phyloP scores from a whole-genome alignment of 2,113 vertebrate species.

The Hyperoodon ampullatus region DNA sequence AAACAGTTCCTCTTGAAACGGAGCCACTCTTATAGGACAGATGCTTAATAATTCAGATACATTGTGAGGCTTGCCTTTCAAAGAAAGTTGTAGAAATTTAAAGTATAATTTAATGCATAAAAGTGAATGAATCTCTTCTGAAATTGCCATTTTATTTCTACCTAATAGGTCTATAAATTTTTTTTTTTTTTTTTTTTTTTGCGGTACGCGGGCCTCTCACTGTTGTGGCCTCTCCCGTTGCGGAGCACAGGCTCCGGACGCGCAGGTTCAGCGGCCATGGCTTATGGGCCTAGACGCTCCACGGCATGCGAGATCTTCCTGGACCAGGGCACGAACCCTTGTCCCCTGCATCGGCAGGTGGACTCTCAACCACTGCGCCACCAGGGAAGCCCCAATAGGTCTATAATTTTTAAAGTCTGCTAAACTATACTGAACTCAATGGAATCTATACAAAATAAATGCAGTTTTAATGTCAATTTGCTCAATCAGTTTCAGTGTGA shows the following conservation, averaged over 20 bases:
- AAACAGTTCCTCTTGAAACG: constrained; percentile 35
- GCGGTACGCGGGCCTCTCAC: too few relatives aligned
- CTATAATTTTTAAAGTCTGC: constrained; percentile 20
- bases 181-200: too few relatives aligned
- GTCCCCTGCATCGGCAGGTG: too few relatives aligned
- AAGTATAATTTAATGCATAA: constrained; percentile 25
- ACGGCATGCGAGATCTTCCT: too few relatives aligned
- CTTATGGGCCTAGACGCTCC: too few relatives aligned
- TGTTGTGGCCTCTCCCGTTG: too few relatives aligned
- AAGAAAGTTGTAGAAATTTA: constrained; percentile 29
- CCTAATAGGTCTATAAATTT: not conserved
- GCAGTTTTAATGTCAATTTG: constrained; percentile 22
- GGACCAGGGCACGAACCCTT: too few relatives aligned
- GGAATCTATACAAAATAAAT: constrained; percentile 29
- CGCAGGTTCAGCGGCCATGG: too few relatives aligned
- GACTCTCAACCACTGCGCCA: too few relatives aligned
- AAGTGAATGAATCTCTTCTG: not conserved
- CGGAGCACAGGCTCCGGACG: too few relatives aligned
- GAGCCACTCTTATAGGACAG: not conserved
- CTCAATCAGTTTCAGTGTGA: constrained; percentile 44
- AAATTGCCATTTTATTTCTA: constrained; percentile 58
- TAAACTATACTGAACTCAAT: not conserved
- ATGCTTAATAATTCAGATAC: constrained; percentile 60
- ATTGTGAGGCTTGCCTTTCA: constrained; percentile 46
- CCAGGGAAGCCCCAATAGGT: not conserved